Conservation (phyloP, 92 coral and sea anemone species). For the Pocillopora grandis region DNA sequence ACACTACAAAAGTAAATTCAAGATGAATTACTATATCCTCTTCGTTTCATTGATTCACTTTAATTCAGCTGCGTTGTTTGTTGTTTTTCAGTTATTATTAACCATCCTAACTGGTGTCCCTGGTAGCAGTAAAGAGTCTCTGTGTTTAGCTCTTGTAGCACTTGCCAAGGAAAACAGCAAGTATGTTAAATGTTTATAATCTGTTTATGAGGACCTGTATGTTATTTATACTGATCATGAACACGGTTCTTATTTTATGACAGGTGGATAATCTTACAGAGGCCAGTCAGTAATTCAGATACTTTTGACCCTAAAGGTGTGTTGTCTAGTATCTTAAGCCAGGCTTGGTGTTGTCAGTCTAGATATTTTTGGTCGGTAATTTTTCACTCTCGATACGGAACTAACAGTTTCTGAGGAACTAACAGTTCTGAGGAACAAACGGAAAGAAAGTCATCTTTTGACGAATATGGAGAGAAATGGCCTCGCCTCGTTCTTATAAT, state of each 20-base stretch:
- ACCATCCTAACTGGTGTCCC: constrained; percentile 86
- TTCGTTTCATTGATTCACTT: no score
- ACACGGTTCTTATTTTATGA: background rate
- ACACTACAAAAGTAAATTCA: no score
- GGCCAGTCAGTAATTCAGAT: constrained; percentile 50
- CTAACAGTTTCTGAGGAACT: no score
- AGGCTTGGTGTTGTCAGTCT: no score
- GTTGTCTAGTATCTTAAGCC: background rate
- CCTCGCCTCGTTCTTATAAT: no score
- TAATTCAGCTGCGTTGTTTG: background rate
- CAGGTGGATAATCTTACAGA: constrained; percentile 79
- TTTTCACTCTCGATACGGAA: no score
- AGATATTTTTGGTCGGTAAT: no score
- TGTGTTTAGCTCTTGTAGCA: constrained; percentile 69
- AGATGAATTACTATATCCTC: no score
- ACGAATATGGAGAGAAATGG: no score
- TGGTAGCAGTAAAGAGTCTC: constrained; percentile 75
- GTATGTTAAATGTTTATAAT: constrained; percentile 28
- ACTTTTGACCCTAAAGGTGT: constrained; percentile 79
- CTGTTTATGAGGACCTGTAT: background rate
- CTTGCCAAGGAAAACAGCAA: constrained; percentile 85
- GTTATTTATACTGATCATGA: background rate
- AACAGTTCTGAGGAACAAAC: no score
- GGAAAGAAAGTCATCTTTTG: no score
- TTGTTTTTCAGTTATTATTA: constrained; percentile 48